Base-by-base conservation (phyloP, 1,140 invertebrate genomes). In the Apolygus lucorum region DNA sequence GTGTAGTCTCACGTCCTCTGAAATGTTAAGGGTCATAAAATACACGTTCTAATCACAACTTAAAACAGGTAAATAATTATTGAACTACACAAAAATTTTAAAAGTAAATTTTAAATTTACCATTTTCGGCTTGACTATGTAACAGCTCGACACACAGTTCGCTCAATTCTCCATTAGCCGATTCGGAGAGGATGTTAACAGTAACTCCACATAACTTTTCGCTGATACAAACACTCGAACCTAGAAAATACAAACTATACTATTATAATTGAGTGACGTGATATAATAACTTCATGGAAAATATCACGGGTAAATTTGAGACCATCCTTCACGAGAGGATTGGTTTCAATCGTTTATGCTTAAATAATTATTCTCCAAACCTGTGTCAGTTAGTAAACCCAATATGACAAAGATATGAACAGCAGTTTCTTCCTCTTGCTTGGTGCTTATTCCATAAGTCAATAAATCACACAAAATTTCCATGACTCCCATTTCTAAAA, bases 101-200 rank as follows among this genome's bases (percentile, higher is more conserved):
- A n/a, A n/a, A n/a, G n/a, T n/a, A n/a, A n/a, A n/a, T n/a, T n/a
- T n/a, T n/a, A n/a, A n/a, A n/a, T n/a, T n/a, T 80, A 88, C 87
- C 88, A 80, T 89, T 86, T 76, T 90, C 88, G 49, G 87, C 87
- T 79, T 90, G 88, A 66, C 82, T 82, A 76, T 88, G 85, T 72
- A 92, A 80, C 69, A 90, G 81, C 75, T 90, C 88, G n/a, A 92
- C 78, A 76, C 88, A 89, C 74, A 89, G 79, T 76, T 89, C 87
- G 13, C 85, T 87, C 64, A 90, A 81, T 74, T 90, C 88, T 0
- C 85, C 81, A 74, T 84, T 86, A 54, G 80, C 81, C 1, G 86
- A 85, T 49, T 82, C 79, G 70, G 82, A 83, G 70, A 89, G 77
- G 27, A 88, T 82, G 68, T 85, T 81, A 1, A 87, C 81, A 4